Conservation (phyloP, 2,113 vertebrate genomes). For the Rhea pennata region DNA sequence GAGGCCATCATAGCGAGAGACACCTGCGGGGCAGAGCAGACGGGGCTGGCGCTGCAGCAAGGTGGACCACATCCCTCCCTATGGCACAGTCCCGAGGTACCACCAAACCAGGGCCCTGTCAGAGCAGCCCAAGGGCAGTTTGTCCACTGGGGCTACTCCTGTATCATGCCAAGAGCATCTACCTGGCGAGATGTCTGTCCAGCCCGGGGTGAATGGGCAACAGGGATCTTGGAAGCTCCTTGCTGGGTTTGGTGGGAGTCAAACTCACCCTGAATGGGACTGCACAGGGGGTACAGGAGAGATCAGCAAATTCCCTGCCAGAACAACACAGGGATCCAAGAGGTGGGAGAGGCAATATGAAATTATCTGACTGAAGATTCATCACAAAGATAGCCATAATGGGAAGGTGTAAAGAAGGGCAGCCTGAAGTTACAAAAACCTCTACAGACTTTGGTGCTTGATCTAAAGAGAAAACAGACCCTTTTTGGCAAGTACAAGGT, state of each 20-base stretch:
- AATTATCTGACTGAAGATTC: too few relatives aligned
- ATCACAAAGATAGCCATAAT: too few relatives aligned
- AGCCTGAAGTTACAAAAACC: too few relatives aligned
- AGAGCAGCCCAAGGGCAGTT: rapidly evolving
- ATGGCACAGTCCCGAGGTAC: too few relatives aligned
- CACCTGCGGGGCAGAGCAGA: rapidly evolving
- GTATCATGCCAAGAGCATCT: background rate
- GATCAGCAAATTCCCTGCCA: too few relatives aligned
- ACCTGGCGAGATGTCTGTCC: background rate
- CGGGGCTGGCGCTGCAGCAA: rapidly evolving
- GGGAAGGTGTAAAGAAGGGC: too few relatives aligned
- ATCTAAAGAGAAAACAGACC: too few relatives aligned
- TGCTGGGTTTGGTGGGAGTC: rapidly evolving
- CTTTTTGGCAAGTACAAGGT: too few relatives aligned
- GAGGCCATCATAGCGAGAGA: background rate
- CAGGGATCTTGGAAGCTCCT: background rate
- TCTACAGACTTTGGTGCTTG: too few relatives aligned
- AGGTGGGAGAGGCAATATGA: too few relatives aligned
- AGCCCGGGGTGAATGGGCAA: rapidly evolving
- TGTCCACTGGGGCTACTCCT: background rate
- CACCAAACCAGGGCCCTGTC: background rate
- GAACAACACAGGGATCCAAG: too few relatives aligned
- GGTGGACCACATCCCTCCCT: background rate
- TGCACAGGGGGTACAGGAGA: too few relatives aligned
- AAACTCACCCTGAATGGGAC: rapidly evolving